Percentiles rank a stretch among this genome's conserved stretches.
Conservation (phyloP, 2,888 invertebrate species). For the Syrphus vitripennis region DNA sequence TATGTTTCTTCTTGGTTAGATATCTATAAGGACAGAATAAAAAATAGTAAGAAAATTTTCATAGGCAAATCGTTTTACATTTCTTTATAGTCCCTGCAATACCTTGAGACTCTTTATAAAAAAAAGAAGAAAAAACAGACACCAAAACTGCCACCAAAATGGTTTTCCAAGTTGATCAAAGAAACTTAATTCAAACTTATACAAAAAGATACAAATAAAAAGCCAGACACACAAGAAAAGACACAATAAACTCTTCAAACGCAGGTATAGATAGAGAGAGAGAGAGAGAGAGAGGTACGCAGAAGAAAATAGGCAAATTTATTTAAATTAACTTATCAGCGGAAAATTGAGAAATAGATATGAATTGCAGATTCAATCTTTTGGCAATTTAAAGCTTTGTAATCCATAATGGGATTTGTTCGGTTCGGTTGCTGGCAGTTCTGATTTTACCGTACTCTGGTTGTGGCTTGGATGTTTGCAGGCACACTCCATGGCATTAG, state of each 20-base stretch:
- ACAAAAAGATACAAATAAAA: background rate
- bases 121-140: background rate
- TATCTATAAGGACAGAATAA: background rate
- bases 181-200: slow-evolving; percentile 15
- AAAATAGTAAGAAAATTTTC: background rate
- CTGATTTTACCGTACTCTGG: background rate
- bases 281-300: too few relatives aligned
- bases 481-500: background rate
- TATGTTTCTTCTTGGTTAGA: background rate
- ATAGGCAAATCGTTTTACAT: background rate
- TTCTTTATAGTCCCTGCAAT: background rate
- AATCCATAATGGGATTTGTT: slow-evolving; percentile 69
- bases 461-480: background rate
- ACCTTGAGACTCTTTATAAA: background rate
- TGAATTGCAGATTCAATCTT: slow-evolving; percentile 71
- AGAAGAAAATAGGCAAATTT: slow-evolving; percentile 51
- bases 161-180: background rate
- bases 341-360: slow-evolving; percentile 70
- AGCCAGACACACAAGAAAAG: background rate
- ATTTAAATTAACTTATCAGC: slow-evolving; percentile 71
- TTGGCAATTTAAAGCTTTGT: slow-evolving; percentile 70
- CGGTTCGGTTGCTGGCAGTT: slow-evolving; percentile 25
- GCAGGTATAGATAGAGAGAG: too few relatives aligned
- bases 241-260: slow-evolving; percentile 17
- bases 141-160: background rate